Conservation (phyloP, 2,113 vertebrate genomes). For the Gavialis gangeticus region DNA sequence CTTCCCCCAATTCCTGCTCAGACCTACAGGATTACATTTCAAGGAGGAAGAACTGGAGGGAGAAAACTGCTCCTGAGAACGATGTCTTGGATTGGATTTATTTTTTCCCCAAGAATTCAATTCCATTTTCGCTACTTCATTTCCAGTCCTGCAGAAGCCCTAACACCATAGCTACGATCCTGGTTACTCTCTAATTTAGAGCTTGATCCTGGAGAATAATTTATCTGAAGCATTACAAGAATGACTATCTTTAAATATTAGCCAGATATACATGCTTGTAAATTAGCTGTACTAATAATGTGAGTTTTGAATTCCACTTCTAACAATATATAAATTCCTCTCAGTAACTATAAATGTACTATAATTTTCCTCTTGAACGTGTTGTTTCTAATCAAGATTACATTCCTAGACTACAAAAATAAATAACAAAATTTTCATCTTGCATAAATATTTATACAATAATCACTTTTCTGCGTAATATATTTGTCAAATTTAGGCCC, state of each 20-base stretch:
- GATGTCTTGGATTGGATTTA: no score
- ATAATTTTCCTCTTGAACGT: not conserved
- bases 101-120: not conserved
- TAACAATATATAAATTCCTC: not conserved
- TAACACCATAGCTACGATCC: not conserved
- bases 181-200: not conserved
- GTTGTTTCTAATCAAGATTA: not conserved
- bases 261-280: not conserved
- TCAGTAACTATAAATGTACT: not conserved
- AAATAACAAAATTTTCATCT: not conserved
- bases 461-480: not conserved
- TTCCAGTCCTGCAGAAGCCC: not conserved
- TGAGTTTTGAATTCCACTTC: not conserved
- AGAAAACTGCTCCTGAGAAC: not conserved
- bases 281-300: not conserved
- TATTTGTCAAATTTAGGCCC: not conserved
- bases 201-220: not conserved
- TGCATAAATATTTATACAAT: not conserved
- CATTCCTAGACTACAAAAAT: not conserved
- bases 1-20: not conserved
- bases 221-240: not conserved
- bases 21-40: not conserved
- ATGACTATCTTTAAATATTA: not conserved
- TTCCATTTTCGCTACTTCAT: not conserved
- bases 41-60: not conserved